These are phyloP conservation scores for Vesta saturnalis DNA, from an alignment of 2,888 invertebrate genomes.

Conservation along the genomic window DNA sequence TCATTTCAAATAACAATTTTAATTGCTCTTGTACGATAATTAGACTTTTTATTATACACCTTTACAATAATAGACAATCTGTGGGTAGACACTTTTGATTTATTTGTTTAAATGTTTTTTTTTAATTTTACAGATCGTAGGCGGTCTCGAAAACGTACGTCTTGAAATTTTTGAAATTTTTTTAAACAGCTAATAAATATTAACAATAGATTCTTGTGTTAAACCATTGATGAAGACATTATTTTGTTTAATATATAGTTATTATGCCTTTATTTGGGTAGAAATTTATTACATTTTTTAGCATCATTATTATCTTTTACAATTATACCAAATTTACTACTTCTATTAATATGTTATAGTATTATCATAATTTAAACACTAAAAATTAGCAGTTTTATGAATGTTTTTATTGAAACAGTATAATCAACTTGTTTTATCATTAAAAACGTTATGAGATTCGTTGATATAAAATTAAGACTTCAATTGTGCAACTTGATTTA, in stretches of 20 bases:
- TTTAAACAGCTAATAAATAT: slow-evolving; percentile 6
- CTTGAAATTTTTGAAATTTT: neutral
- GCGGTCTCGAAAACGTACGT: neutral
- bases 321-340: slow-evolving; percentile 1
- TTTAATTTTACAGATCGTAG: slow-evolving; percentile 3
- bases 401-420: no score
- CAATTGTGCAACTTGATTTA: no score
- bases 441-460: no score
- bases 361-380: no score
- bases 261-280: neutral
- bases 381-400: no score
- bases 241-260: neutral
- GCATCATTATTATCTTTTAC: neutral
- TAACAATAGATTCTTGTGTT: neutral
- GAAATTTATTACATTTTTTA: neutral
- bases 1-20: slow-evolving; percentile 18
- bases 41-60: slow-evolving; percentile 16
- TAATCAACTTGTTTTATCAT: no score
- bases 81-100: slow-evolving; percentile 3
- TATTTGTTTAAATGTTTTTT: neutral
- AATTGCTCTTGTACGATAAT: slow-evolving; percentile 18
- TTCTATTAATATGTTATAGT: neutral
- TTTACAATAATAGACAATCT: neutral
- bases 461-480: no score
- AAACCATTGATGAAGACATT: neutral